These are phyloP conservation scores for Spatula clypeata DNA, from an alignment of 2,797 vertebrate species.

Conservation along the genomic window DNA sequence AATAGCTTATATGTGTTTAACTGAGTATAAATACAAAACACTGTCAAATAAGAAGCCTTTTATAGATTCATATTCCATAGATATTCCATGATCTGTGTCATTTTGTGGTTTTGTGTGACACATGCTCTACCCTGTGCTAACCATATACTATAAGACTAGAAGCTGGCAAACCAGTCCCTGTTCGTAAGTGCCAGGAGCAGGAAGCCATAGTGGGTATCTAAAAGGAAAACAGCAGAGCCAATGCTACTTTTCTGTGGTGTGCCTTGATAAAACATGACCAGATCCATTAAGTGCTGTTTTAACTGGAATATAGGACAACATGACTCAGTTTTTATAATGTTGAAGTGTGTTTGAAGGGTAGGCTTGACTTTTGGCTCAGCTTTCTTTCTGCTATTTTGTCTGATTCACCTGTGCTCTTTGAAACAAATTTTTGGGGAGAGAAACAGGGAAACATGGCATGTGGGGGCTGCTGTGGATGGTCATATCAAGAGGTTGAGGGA, in stretches of 20 bases:
- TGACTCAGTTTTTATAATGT: background rate
- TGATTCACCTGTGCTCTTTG: background rate
- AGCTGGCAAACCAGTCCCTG: no score
- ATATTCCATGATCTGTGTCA: background rate
- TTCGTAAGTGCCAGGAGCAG: background rate
- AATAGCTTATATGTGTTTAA: background rate
- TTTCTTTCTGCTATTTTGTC: background rate
- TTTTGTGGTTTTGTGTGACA: background rate
- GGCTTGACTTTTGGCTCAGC: background rate
- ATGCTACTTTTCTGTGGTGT: background rate
- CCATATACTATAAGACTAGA: background rate
- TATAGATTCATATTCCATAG: background rate
- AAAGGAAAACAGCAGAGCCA: background rate
- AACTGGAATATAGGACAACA: background rate
- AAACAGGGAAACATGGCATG: background rate
- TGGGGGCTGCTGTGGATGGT: background rate
- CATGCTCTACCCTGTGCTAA: background rate
- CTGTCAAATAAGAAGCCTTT: background rate
- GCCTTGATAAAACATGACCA: background rate
- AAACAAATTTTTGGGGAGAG: background rate
- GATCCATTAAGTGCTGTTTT: background rate
- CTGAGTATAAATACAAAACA: background rate
- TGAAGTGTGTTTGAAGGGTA: background rate
- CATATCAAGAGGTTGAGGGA: background rate
- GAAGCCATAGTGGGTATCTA: background rate